Evolutionary conservation across 2,797 vertebrate species (phyloP).

Genomic region (Brachyrhaphis roseni): DNA sequence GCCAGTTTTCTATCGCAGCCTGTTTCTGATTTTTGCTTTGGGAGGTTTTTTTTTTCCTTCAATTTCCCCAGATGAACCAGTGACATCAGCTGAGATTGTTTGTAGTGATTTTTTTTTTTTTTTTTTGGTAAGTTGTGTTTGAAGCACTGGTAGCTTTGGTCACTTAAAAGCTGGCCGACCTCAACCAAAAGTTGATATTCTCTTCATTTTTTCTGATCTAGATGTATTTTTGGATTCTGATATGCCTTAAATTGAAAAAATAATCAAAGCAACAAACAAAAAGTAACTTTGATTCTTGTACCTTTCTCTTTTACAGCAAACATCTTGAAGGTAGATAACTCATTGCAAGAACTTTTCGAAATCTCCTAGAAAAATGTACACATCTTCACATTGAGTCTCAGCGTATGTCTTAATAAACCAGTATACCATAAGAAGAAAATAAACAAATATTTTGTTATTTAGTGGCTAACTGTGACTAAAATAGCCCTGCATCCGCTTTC

Average conservation of each 20-base stretch:
- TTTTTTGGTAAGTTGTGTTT: neutral
- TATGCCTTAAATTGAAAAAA: slow-evolving; percentile 1
- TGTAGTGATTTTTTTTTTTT: neutral
- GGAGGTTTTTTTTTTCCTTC: neutral
- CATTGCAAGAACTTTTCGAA: slow-evolving; percentile 17
- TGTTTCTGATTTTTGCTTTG: neutral
- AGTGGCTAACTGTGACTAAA: slow-evolving; percentile 21
- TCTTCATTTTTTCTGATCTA: neutral
- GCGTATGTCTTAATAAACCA: neutral
- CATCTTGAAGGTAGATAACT: neutral
- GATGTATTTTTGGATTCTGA: neutral
- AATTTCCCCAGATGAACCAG: neutral
- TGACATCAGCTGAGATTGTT: neutral
- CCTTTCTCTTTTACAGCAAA: neutral
- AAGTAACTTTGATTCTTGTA: slow-evolving; percentile 1
- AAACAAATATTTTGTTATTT: slow-evolving; percentile 26
- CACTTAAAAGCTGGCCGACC: neutral
- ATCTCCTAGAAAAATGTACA: neutral
- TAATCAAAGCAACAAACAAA: neutral
- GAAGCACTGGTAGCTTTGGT: neutral
- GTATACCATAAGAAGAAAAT: neutral
- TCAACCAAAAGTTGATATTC: neutral
- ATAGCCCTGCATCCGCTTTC: slow-evolving; percentile 27
- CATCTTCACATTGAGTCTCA: slow-evolving; percentile 8
- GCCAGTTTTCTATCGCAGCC: neutral